Conservation (phyloP, 92 coral and sea anemone species). For the Scolanthus callimorphus region DNA sequence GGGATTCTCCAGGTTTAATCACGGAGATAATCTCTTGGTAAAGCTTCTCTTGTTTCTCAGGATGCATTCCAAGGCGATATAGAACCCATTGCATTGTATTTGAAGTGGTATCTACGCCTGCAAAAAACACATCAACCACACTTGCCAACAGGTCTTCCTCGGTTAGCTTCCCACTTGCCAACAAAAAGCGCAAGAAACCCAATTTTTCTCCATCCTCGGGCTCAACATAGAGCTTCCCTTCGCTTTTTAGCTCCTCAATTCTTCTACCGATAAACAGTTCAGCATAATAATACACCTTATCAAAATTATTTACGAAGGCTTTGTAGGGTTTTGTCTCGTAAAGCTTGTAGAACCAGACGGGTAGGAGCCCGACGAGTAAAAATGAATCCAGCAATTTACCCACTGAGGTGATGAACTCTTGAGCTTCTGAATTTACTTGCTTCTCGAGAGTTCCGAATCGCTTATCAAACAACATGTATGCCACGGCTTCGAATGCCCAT, state of each 20-base stretch:
- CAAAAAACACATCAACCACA: slow-evolving; percentile 58
- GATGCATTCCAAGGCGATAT: slow-evolving; percentile 55
- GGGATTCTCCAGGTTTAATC: slow-evolving; percentile 33
- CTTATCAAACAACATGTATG: slow-evolving; percentile 47
- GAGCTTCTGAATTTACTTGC: slow-evolving; percentile 30
- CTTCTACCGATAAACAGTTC: no score
- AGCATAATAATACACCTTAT: slow-evolving; percentile 48
- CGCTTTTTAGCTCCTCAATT: slow-evolving; percentile 21
- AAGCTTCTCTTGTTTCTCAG: slow-evolving; percentile 52
- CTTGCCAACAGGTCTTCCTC: slow-evolving; percentile 52
- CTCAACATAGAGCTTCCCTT: background rate
- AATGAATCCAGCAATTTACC: slow-evolving; percentile 2
- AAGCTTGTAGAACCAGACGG: slow-evolving; percentile 49
- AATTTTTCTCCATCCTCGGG: slow-evolving; percentile 3
- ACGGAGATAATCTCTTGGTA: slow-evolving; percentile 53
- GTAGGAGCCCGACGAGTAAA: slow-evolving; percentile 27
- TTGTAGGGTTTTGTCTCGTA: slow-evolving; percentile 54
- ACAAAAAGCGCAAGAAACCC: slow-evolving; percentile 37
- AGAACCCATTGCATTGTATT: slow-evolving; percentile 59
- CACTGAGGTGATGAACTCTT: slow-evolving; percentile 38
- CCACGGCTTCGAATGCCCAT: slow-evolving; percentile 75
- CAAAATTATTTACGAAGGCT: slow-evolving; percentile 32
- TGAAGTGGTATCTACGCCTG: slow-evolving; percentile 73
- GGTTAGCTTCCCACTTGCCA: slow-evolving; percentile 33
- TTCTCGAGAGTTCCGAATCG: slow-evolving; percentile 53